Base-by-base conservation (phyloP, 1,140 invertebrate species). In the Dendrolimus punctatus region DNA sequence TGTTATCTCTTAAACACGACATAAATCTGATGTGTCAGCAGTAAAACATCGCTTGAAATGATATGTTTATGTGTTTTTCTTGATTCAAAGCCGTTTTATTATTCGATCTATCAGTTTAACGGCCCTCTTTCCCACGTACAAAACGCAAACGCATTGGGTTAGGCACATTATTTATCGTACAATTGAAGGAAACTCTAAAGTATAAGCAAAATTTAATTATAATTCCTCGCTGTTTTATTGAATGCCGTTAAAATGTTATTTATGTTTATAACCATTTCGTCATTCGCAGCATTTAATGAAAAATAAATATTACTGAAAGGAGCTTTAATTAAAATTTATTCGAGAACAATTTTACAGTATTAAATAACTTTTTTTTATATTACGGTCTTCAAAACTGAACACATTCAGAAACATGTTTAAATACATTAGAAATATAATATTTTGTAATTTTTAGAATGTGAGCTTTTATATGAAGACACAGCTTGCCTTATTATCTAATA, bases 71-170 rank as follows among this genome's bases (percentile, higher is more conserved):
- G 49, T 40, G 49, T 51, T 55, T 49, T 60, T 52, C 53, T 56
- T 55, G 53, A 62, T 62, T 58, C 53, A 50, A 62, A 50, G 49
- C 56, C 53, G 50, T 62, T 57, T 62, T 51, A 62, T 45, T 62
- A 40, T 55, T 55, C 42, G 49, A 57, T 59, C 48, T 59, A 39
- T 46, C 39, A 42, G 50, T 46, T 51, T 60, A 60, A 64, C 62
- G 44, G 53, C 58, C 54, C 55, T 64, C 52, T 64, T 64, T 64
- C 62, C 58, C 58, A 64, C 58, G 56, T 41, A 37, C 23, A 53
- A 51, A 61, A 55, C 45, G 44, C 41, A 50, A 52, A 58, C 41
- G 40, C 42, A 8, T n/a, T 42, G 6, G 43, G 43, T 4, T 45
- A 40, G 39, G 46, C 53, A 40, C 9, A 54, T 40, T 42, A 54